A percentile compares a stretch with the other conserved stretches of the same genome.
Conservation (phyloP, 2,888 invertebrate species). For the Eilema caniola region DNA sequence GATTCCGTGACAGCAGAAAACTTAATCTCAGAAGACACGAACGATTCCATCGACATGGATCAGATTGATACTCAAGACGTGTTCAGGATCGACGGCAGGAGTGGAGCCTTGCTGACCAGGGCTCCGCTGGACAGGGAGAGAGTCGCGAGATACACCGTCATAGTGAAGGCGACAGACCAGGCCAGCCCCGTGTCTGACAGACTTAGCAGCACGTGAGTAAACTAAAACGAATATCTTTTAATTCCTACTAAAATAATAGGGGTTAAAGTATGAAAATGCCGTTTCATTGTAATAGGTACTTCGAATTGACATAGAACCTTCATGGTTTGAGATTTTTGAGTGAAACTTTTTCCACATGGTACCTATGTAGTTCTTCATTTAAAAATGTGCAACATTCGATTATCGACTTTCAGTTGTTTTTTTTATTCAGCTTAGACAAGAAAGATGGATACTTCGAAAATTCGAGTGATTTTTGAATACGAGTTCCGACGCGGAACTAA, state of each 20-base stretch:
- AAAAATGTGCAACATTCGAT: too few species aligned
- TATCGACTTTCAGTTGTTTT: too few species aligned
- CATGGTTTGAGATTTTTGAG: too few species aligned
- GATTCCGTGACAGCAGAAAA: conserved; percentile 89
- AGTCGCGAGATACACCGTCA: conserved; percentile 93
- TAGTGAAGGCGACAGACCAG: conserved; percentile 95
- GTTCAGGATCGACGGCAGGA: conserved; percentile 94
- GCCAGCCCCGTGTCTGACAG: conserved; percentile 93
- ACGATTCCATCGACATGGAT: conserved; percentile 71
- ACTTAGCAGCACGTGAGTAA: conserved; percentile 89
- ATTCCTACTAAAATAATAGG: background rate
- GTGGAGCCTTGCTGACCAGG: conserved; percentile 95
- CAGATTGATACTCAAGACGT: conserved; percentile 89
- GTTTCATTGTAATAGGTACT: too few species aligned
- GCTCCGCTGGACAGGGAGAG: conserved; percentile 95
- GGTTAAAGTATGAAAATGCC: too few species aligned
- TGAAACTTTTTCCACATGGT: too few species aligned
- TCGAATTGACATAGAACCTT: too few species aligned
- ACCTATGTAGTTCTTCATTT: too few species aligned
- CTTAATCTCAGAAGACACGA: conserved; percentile 63
- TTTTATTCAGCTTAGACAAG: too few species aligned
- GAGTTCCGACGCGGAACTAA: too few species aligned
- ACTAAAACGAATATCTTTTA: background rate
- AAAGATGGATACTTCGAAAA: too few species aligned
- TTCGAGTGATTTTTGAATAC: too few species aligned